Evolutionary conservation across 2,888 invertebrate species (phyloP).

Genomic region (Drosophila putrida): DNA sequence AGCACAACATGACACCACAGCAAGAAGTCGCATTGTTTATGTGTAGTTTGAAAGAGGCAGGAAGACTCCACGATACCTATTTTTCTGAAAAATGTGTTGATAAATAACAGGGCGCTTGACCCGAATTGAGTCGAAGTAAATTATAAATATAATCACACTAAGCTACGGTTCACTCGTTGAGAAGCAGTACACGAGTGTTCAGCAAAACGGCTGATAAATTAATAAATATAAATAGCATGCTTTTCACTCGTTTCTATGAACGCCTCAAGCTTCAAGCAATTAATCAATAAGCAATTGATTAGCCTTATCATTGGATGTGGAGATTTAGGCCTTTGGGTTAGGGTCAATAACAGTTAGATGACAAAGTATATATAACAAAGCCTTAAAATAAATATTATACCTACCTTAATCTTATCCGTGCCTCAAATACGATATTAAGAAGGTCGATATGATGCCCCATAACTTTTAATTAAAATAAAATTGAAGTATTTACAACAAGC

Average conservation of each 20-base stretch:
- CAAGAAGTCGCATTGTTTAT: slow-evolving; percentile 23
- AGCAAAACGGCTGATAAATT: slow-evolving; percentile 29
- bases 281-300: slow-evolving; percentile 49
- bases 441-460: neutral
- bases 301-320: slow-evolving; percentile 27
- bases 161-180: slow-evolving; percentile 3
- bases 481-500: neutral
- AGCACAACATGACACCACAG: slow-evolving; percentile 41
- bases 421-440: neutral
- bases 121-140: slow-evolving; percentile 10
- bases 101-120: slow-evolving; percentile 47
- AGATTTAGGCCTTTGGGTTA: slow-evolving; percentile 14
- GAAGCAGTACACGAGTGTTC: slow-evolving; percentile 10
- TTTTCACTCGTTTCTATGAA: slow-evolving; percentile 4
- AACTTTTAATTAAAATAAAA: neutral
- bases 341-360: slow-evolving; percentile 24
- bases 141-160: slow-evolving; percentile 15
- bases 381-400: neutral
- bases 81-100: slow-evolving; percentile 22
- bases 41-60: slow-evolving; percentile 25
- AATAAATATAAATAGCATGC: slow-evolving; percentile 15
- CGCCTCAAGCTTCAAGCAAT: slow-evolving; percentile 7
- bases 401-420: slow-evolving; percentile 16
- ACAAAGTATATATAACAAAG: slow-evolving; percentile 1
- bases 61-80: slow-evolving; percentile 9